Evolutionary conservation across 2,888 invertebrate species (phyloP), one percentile per base, ranked within the genome.

Genomic region (Trichacis sp.): DNA sequence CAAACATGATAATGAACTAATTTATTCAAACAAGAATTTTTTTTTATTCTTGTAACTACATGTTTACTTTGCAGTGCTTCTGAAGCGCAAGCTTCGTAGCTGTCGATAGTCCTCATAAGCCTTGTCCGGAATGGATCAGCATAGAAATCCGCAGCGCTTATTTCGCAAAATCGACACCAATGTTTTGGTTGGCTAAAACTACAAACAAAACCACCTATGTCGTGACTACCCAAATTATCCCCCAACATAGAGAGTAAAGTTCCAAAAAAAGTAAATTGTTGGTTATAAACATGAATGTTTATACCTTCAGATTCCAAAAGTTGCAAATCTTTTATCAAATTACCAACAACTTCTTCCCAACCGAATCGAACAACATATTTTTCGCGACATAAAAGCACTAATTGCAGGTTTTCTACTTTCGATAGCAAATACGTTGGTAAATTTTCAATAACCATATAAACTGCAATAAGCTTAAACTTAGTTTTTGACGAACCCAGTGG

Each of bases 171-270:
- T 3, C 73, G 58, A 61, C 73, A 77, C 55, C 72, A 71, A 59
- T 68, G 70, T 9, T 50, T 30, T 12, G 58, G 48, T 14, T 42
- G 50, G 59, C 60, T 63, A 59, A 77, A 77, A 56, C 70, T 76
- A 73, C 73, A 71, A 20, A 14, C 40, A 59, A 72, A 75, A 17
- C 73, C 75, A 30, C 76, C 77, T 24, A 77, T 71, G 65, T 76
- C 69, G 47, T 77, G 74, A 45, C 70, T 53, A 17, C 53, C 59
- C 38, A 58, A 36, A 18, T 51, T 58, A 18, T 58, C 51, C 0
- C 29, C 46, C 11, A 58, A 19, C 8, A 74, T 55, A 17, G 64
- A 53, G 49, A 73, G 15, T 15, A 76, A 2, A 36, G 68, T 57
- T 4, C 73, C 74, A 59, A 56, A 61, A 24, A 71, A 50, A 47